Evolutionary conservation across 2,797 vertebrate genomes (phyloP).

Genomic region (Alcedo quadribrachys): DNA sequence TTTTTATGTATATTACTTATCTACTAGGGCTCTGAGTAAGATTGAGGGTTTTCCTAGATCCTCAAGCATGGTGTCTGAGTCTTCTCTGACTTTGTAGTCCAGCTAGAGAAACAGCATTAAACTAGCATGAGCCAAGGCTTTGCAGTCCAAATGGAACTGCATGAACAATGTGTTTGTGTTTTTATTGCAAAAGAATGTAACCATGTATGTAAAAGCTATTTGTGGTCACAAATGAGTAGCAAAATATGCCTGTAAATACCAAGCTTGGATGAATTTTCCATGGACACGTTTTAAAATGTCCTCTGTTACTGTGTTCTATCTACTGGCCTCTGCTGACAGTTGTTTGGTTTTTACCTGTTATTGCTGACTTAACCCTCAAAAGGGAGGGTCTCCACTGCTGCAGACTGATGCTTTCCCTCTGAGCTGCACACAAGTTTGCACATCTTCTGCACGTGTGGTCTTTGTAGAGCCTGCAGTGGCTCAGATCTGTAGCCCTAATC

Average conservation of each 20-base stretch:
- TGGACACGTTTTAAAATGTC: background rate
- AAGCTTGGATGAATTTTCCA: background rate
- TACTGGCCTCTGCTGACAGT: background rate
- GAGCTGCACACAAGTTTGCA: background rate
- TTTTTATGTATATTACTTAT: slow-evolving; percentile 3
- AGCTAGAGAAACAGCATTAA: background rate
- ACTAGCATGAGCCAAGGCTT: background rate
- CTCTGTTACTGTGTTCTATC: background rate
- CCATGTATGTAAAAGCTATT: background rate
- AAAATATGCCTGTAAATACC: background rate
- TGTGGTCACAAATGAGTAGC: background rate
- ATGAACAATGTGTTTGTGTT: background rate
- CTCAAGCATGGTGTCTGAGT: background rate
- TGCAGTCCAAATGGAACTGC: background rate
- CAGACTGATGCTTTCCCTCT: background rate
- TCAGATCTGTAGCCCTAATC: background rate
- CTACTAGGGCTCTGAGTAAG: background rate
- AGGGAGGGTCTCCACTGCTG: background rate
- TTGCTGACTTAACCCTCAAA: background rate
- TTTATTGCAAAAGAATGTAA: slow-evolving; percentile 2
- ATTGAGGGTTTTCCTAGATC: background rate
- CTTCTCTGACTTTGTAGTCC: background rate
- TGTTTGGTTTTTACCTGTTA: background rate
- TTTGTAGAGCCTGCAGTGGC: background rate
- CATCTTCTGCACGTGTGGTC: background rate